phyloP scores from a whole-genome alignment of 2,113 vertebrate genomes.

The Nothocercus julius region DNA sequence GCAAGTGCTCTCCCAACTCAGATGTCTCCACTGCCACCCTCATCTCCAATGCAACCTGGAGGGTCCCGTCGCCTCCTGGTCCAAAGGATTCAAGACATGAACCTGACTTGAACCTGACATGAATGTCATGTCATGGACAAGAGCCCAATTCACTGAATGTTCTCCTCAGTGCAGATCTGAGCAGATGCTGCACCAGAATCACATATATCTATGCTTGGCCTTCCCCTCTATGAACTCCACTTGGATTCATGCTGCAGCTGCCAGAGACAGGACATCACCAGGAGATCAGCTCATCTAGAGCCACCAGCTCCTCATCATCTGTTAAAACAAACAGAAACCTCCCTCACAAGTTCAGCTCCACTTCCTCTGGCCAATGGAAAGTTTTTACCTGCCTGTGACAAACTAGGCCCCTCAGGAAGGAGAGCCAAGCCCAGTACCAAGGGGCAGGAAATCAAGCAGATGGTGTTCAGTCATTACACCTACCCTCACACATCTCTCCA shows the following conservation, averaged over 20 bases:
- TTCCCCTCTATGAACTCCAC: not conserved
- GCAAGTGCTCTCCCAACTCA: not conserved
- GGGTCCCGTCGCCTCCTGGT: not conserved
- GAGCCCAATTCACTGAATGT: rapidly evolving
- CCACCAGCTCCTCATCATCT: not conserved
- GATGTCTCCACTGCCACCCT: rapidly evolving
- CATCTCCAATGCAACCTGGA: rapidly evolving
- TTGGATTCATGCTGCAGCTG: not conserved
- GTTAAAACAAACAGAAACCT: not conserved
- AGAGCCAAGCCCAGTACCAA: not conserved
- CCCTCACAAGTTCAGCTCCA: not conserved
- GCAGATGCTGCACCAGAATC: too few relatives aligned
- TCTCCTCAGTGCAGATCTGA: not conserved
- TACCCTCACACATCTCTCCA: not conserved
- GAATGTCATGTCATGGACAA: not conserved
- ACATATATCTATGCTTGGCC: not conserved
- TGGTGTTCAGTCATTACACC: not conserved
- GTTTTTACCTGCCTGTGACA: not conserved
- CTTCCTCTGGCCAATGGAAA: not conserved
- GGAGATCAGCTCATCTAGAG: not conserved
- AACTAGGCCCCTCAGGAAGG: not conserved
- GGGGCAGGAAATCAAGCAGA: not conserved
- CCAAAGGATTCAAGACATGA: not conserved
- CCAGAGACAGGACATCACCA: not conserved
- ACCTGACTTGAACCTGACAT: not conserved